Base-by-base conservation (phyloP, 2,888 invertebrate species). In the Monochamus alternatus region DNA sequence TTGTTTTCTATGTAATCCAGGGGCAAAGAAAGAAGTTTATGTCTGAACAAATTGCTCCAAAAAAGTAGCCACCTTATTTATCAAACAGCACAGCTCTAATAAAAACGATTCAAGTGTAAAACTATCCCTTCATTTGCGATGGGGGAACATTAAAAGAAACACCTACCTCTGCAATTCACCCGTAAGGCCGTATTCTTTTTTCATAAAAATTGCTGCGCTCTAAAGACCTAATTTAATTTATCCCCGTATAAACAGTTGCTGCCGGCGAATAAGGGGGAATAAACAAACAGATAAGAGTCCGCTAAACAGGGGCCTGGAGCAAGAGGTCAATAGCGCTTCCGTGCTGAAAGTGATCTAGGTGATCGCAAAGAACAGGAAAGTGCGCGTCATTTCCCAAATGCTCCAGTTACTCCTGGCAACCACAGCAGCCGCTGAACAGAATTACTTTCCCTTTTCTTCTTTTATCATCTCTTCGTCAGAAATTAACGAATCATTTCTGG, bases 301-400 rank as follows among this genome's bases (percentile, higher is more conserved):
- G 51, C 60, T 63, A 70, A 60, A 70, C 70, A 62, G 31, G 14
- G 72, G 72, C 52, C 52, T 38, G 31, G 52, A 63, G 47, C 60
- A 64, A 64, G 74, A 59, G 74, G 69, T 74, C 74, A 74, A 74
- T 74, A 68, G 38, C 38, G 64, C 44, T 74, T 74, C 69, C 69
- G 55, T 43, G 69, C 69, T 74, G 51, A 55, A 63, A 74, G 69
- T 58, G 74, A 74, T 74, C 69, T 52, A 68, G 68, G 63, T 63
- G 63, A 43, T 60, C 69, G 52, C 38, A 69, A 69, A 69, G 74
- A 74, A 69, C 58, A 64, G 55, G 74, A 64, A 74, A 69, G 74
- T 69, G 63, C 69, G 68, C 52, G 47, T 60, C 69, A 74, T 74
- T 74, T 74, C 69, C 68, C 74, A 63, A 69, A 74, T 64, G 69